Percentiles rank a stretch among this genome's conserved stretches.
These are phyloP conservation scores for Pseudopleuronectes americanus DNA, from an alignment of 2,797 vertebrate genomes.

Conservation along the genomic window DNA sequence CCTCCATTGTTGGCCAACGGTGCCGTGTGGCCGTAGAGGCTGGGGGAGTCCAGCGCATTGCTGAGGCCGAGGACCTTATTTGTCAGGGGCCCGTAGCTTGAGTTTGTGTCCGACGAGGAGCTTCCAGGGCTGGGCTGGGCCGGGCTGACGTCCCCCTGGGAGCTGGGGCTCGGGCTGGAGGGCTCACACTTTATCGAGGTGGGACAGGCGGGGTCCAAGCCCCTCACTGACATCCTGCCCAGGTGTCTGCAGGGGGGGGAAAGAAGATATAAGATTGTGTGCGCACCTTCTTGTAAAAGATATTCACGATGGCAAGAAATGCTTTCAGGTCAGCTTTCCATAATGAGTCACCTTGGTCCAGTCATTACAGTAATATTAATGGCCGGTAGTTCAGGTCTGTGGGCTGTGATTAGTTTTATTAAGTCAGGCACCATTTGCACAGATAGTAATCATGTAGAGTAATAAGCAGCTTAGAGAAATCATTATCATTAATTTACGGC, in stretches of 20 bases:
- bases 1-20: conserved; percentile 56
- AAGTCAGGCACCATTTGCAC: conserved; percentile 38
- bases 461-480: conserved; percentile 12
- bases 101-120: conserved; percentile 81
- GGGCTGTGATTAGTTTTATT: conserved; percentile 38
- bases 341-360: conserved; percentile 40
- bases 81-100: conserved; percentile 70
- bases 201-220: conserved; percentile 75
- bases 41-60: conserved; percentile 71
- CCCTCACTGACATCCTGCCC: conserved; percentile 82
- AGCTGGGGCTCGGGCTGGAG: conserved; percentile 79
- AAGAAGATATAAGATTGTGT: background rate
- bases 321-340: conserved; percentile 30
- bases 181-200: conserved; percentile 79
- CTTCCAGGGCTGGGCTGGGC: conserved; percentile 78
- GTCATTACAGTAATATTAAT: conserved; percentile 50
- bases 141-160: conserved; percentile 75
- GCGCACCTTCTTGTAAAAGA: conserved; percentile 18
- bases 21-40: conserved; percentile 66
- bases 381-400: conserved; percentile 11
- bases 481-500: background rate
- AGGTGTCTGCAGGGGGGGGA: conserved; percentile 46
- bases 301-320: conserved; percentile 23
- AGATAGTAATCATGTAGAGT: conserved; percentile 10
- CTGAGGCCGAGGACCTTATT: conserved; percentile 60